Evolutionary conservation across 2,797 vertebrate species (phyloP).

Genomic region (Otus scops): DNA sequence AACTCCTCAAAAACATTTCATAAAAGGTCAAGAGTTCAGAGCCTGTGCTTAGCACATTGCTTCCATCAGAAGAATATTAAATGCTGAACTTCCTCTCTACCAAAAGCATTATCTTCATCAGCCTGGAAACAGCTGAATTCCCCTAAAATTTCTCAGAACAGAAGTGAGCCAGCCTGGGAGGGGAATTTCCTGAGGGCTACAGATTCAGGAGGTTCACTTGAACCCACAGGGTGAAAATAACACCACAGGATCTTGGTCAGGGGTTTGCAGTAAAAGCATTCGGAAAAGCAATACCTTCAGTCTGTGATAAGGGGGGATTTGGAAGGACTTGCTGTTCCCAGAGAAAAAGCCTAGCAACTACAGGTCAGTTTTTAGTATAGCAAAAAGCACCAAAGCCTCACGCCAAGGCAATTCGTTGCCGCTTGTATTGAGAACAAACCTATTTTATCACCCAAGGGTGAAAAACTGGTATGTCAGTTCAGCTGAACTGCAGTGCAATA

Average conservation of each 20-base stretch:
- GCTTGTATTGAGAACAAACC: neutral
- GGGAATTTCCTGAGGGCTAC: slow-evolving; percentile 25
- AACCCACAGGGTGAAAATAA: neutral
- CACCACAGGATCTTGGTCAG: neutral
- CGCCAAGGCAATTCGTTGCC: neutral
- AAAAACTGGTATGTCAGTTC: slow-evolving; percentile 4
- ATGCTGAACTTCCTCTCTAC: neutral
- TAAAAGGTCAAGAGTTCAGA: neutral
- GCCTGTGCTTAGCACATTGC: neutral
- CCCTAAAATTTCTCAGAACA: slow-evolving; percentile 24
- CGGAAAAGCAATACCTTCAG: neutral
- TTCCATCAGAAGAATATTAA: neutral
- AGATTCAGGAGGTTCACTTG: neutral
- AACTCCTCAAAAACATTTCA: neutral
- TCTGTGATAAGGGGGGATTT: neutral
- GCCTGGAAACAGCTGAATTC: neutral
- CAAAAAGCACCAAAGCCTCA: neutral
- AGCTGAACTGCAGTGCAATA: neutral
- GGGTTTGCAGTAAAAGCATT: neutral
- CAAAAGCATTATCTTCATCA: neutral
- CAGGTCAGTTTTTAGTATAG: neutral
- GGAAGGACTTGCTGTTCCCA: neutral
- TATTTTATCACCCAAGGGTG: slow-evolving; percentile 17
- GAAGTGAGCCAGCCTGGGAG: neutral
- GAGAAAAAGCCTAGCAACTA: neutral